A percentile compares a stretch with the other conserved stretches of the same genome.
These are phyloP conservation scores for Physocephala rufipes DNA, from an alignment of 2,888 invertebrate genomes.

Conservation along the genomic window DNA sequence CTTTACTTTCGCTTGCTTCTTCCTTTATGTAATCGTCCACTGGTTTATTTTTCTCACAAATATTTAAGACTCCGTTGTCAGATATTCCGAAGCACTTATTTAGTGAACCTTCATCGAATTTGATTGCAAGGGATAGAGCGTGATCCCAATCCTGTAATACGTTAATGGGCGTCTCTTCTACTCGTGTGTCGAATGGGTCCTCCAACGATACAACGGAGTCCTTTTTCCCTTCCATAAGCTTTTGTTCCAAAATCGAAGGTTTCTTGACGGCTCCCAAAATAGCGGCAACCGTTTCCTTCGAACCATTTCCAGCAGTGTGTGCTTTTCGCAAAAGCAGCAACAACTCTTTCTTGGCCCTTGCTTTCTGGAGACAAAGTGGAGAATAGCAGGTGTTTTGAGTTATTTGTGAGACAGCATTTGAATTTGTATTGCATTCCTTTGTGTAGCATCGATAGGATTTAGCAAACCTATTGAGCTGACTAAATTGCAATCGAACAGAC, in stretches of 20 bases:
- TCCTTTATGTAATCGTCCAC: neutral
- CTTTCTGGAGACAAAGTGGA: slow-evolving; percentile 80
- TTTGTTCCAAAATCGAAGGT: slow-evolving; percentile 77
- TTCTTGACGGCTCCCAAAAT: slow-evolving; percentile 69
- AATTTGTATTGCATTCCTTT: slow-evolving; percentile 72
- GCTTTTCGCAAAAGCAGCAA: slow-evolving; percentile 72
- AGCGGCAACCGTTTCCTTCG: slow-evolving; percentile 64
- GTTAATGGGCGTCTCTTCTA: slow-evolving; percentile 59
- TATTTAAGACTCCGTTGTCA: neutral
- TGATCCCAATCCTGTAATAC: slow-evolving; percentile 68
- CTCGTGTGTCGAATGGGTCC: slow-evolving; percentile 57
- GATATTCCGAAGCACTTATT: slow-evolving; percentile 47
- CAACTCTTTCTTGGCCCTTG: slow-evolving; percentile 76
- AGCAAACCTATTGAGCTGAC: slow-evolving; percentile 74
- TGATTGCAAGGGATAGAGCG: slow-evolving; percentile 69
- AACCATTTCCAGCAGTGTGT: slow-evolving; percentile 68
- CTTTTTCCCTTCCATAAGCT: slow-evolving; percentile 70
- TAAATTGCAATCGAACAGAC: slow-evolving; percentile 75
- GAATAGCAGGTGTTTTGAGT: slow-evolving; percentile 77
- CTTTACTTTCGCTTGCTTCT: slow-evolving; percentile 52
- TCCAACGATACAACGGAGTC: slow-evolving; percentile 53
- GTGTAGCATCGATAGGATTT: slow-evolving; percentile 81
- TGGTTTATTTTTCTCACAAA: slow-evolving; percentile 38
- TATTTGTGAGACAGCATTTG: slow-evolving; percentile 69
- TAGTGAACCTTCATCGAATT: slow-evolving; percentile 55